Conservation (phyloP, 2,888 invertebrate genomes). For the Drosophila dives region DNA sequence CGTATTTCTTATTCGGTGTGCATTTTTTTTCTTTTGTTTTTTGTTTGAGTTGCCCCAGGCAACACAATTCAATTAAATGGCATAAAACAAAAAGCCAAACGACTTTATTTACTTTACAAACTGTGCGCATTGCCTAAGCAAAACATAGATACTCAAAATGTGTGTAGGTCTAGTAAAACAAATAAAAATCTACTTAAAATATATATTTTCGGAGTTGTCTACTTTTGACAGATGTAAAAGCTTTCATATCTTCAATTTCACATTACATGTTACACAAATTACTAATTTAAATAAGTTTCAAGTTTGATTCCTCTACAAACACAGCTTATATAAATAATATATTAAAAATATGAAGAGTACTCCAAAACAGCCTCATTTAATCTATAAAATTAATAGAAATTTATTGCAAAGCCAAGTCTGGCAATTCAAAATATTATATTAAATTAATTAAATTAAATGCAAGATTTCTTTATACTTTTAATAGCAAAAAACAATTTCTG, state of each 20-base stretch:
- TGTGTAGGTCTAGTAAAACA: not conserved
- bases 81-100: slow-evolving; percentile 48
- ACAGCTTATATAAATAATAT: not conserved
- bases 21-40: not conserved
- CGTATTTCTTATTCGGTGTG: not conserved
- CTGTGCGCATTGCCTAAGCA: slow-evolving; percentile 32
- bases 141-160: slow-evolving; percentile 9
- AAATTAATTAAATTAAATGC: not conserved
- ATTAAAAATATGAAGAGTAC: not conserved
- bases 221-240: not conserved
- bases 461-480: not conserved
- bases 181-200: not conserved
- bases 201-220: not conserved
- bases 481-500: slow-evolving; percentile 7
- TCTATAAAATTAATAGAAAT: not conserved
- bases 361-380: not conserved
- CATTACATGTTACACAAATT: not conserved
- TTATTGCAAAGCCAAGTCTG: not conserved
- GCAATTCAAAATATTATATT: not conserved
- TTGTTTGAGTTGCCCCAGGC: slow-evolving; percentile 50
- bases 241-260: not conserved
- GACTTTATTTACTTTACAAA: slow-evolving; percentile 43
- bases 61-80: slow-evolving; percentile 62
- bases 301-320: not conserved
- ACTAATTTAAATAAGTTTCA: not conserved